Conservation (phyloP, 2,797 vertebrate genomes). For the Sandelia bainsii region DNA sequence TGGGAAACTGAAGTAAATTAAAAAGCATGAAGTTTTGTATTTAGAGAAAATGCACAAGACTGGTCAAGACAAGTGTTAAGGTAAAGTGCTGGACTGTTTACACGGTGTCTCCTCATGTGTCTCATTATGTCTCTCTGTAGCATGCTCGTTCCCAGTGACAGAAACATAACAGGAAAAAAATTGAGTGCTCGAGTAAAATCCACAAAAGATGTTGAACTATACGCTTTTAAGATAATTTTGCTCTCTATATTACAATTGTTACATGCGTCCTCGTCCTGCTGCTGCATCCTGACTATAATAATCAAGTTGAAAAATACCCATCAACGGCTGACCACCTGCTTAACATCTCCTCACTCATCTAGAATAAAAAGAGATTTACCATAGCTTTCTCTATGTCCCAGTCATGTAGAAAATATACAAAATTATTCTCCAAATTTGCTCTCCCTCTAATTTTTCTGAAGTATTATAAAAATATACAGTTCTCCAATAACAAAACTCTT, state of each 20-base stretch:
- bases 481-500: conserved; percentile 87
- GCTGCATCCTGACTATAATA: conserved; percentile 62
- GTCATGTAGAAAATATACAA: conserved; percentile 87
- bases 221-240: conserved; percentile 79
- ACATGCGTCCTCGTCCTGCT: conserved; percentile 70
- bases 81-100: conserved; percentile 56
- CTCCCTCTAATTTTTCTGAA: conserved; percentile 80
- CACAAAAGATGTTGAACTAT: conserved; percentile 81
- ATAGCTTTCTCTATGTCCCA: conserved; percentile 70
- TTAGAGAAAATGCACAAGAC: conserved; percentile 37
- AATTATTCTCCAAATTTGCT: conserved; percentile 85
- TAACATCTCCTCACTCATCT: conserved; percentile 70
- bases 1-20: conserved; percentile 9
- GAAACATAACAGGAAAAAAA: conserved; percentile 66
- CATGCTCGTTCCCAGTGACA: conserved; percentile 69
- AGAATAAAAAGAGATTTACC: conserved; percentile 77
- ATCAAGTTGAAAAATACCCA: conserved; percentile 67
- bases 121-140: conserved; percentile 40
- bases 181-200: conserved; percentile 83
- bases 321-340: conserved; percentile 67
- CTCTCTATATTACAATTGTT: conserved; percentile 84
- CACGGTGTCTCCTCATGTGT: conserved; percentile 45
- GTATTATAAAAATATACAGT: conserved; percentile 91
- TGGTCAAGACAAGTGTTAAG: conserved; percentile 45
- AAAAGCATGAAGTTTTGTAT: conserved; percentile 12